Percentiles rank a stretch among this genome's conserved stretches.
phyloP scores from a whole-genome alignment of 2,797 vertebrate species.

The Sylvia borin region DNA sequence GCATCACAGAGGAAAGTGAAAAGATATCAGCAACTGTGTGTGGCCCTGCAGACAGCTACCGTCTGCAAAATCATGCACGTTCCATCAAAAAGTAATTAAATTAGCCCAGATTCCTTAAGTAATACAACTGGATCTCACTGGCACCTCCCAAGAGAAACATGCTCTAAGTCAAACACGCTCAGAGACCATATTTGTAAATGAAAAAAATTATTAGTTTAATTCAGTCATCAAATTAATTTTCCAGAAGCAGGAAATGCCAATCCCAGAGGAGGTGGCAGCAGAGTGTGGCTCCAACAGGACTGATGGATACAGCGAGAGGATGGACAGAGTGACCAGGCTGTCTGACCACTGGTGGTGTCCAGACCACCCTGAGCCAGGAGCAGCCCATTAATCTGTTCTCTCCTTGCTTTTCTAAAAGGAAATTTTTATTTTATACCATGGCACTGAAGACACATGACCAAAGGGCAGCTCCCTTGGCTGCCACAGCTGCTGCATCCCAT shows the following conservation, averaged over 20 bases:
- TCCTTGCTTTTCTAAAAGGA: background rate
- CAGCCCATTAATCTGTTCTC: background rate
- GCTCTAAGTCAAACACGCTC: background rate
- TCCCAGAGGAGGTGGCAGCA: background rate
- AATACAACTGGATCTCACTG: conserved; percentile 29
- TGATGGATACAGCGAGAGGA: background rate
- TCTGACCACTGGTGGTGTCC: background rate
- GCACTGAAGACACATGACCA: accelerated
- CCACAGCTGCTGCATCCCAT: accelerated
- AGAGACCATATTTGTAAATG: conserved; percentile 33
- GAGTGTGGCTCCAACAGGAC: background rate
- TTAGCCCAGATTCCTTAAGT: conserved; percentile 79
- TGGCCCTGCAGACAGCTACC: conserved; percentile 68
- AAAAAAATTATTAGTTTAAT: conserved; percentile 58
- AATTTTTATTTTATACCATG: accelerated
- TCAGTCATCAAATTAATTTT: conserved; percentile 43
- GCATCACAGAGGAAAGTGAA: conserved; percentile 78
- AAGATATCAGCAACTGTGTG: conserved; percentile 48
- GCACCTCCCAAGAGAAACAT: conserved; percentile 37
- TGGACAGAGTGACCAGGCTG: accelerated
- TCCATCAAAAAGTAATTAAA: conserved; percentile 86
- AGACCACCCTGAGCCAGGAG: background rate
- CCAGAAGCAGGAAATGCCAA: background rate
- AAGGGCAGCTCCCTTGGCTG: background rate
- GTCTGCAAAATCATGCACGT: conserved; percentile 83